Evolutionary conservation across 2,113 vertebrate species (phyloP), one percentile per base, ranked within the genome.

Genomic region (Mesembrinibis cayennensis): DNA sequence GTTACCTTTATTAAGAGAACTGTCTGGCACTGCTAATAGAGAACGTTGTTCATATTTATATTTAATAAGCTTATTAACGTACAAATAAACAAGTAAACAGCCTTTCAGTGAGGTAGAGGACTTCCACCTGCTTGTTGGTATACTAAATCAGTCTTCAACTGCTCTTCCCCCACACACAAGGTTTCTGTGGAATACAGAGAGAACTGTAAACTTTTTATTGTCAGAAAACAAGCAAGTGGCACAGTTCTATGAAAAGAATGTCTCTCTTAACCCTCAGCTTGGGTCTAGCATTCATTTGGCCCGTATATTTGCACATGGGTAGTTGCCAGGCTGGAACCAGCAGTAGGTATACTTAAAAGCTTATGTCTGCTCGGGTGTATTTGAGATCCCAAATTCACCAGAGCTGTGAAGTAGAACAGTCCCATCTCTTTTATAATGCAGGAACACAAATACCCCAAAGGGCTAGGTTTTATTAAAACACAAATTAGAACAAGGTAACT

Each of bases 401-500:
- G 73, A 73, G 73, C 40, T 0, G 0, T 36, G 13, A 87, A 53
- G 63, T 18, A 78, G 45, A 70, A 66, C 36, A 81, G 59, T 66
- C 13, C 30, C 25, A 49, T 70, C 65, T 84, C 67, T 91, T 36
- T 40, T 53, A 13, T 25, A 66, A 53, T 7, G 45, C 32, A 87
- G 59, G 45, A 91, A 89, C 34, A 89, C 25, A 87, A 91, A 82
- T 22, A 84, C 21, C 87, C 59, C n/a, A 62, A 89, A 89, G 63
- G 50, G 30, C 10, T 44, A 52, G 8, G 4, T 69, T 91, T 95
- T 81, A 81, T 61, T 56, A 66, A 96, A 83, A 52, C 26, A 69
- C 49, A 91, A 84, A 84, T 91, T 73, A 72, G 63, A 94, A 70
- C 21, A 62, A 81, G 30, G 17, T 42, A 49, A n/a, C 36, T 74